phyloP scores from a whole-genome alignment of 2,888 invertebrate species.

The Dorcus hopei region DNA sequence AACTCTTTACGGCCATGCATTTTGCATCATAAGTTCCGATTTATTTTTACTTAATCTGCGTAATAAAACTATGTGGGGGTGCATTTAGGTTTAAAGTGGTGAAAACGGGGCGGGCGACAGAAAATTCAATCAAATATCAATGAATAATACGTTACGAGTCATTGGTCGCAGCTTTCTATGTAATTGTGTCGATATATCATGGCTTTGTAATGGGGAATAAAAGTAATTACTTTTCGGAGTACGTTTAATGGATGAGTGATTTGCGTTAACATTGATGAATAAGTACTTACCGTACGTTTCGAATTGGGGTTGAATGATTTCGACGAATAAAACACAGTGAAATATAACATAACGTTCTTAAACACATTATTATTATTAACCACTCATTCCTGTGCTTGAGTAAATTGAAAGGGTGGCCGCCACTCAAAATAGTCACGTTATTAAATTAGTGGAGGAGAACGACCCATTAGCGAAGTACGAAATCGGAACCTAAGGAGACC shows the following conservation, averaged over 20 bases:
- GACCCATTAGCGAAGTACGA: neutral
- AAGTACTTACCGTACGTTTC: neutral
- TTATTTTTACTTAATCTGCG: too few species aligned
- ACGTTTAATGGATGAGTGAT: neutral
- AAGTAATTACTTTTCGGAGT: neutral
- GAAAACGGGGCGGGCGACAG: conserved; percentile 15
- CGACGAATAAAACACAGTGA: too few species aligned
- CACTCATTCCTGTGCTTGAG: too few species aligned
- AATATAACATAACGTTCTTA: too few species aligned
- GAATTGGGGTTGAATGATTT: too few species aligned
- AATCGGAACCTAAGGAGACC: neutral
- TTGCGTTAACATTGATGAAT: neutral
- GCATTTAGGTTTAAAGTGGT: conserved; percentile 5
- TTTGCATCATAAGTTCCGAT: too few species aligned
- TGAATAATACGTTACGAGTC: conserved; percentile 39
- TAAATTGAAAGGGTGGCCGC: neutral
- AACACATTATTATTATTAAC: too few species aligned
- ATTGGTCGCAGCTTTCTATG: conserved; percentile 40
- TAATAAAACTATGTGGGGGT: too few species aligned
- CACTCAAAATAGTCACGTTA: neutral
- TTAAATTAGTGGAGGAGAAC: neutral
- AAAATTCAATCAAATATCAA: conserved; percentile 35
- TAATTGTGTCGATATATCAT: conserved; percentile 42
- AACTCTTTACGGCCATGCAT: neutral
- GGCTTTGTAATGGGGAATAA: conserved; percentile 28